phyloP scores from a whole-genome alignment of 2,888 invertebrate genomes.

The Barypeithes pellucidus region DNA sequence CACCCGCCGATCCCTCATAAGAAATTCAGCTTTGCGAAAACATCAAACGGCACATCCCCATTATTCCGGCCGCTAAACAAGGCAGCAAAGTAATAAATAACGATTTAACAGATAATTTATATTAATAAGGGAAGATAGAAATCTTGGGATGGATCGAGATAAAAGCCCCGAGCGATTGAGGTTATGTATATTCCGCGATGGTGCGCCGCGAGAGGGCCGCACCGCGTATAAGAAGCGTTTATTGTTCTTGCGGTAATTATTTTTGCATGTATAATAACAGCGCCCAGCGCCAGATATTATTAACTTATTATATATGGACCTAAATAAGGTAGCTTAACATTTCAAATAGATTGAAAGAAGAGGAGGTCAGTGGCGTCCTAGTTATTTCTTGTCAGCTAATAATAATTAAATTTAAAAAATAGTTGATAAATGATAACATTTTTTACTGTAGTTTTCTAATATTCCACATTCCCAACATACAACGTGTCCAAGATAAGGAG shows the following conservation, averaged over 20 bases:
- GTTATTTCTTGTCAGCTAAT: no score
- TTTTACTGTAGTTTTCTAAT: no score
- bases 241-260: conserved; percentile 57
- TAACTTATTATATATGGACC: conserved; percentile 50
- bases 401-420: no score
- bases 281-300: conserved; percentile 37
- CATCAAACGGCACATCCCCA: conserved; percentile 20
- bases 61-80: conserved; percentile 43
- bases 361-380: conserved; percentile 28
- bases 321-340: conserved; percentile 38
- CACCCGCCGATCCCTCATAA: conserved; percentile 18
- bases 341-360: conserved; percentile 24
- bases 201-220: conserved; percentile 30
- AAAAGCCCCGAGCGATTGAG: conserved; percentile 46
- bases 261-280: conserved; percentile 56
- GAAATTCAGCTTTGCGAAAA: conserved; percentile 25
- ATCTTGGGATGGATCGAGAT: conserved; percentile 50
- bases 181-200: conserved; percentile 47
- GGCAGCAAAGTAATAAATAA: conserved; percentile 52
- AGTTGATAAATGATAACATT: no score
- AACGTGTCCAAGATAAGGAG: no score
- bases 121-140: conserved; percentile 56
- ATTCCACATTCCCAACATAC: no score
- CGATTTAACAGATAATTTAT: conserved; percentile 56
- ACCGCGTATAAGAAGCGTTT: conserved; percentile 52